Evolutionary conservation across 2,888 invertebrate genomes (phyloP), one percentile per base, ranked within the genome.

Genomic region (Podotricha telesiphe): DNA sequence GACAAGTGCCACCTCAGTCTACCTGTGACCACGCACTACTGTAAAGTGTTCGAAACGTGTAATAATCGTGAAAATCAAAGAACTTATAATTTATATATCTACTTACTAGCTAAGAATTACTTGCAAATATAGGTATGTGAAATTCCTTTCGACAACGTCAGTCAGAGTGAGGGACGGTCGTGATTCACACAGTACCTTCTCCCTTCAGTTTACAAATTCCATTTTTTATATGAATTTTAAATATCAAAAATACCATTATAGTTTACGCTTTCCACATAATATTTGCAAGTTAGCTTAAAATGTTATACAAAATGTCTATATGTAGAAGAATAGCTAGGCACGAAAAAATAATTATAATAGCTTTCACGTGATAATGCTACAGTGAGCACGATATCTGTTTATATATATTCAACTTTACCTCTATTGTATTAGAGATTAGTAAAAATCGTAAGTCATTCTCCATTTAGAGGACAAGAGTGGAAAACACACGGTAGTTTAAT

Each of bases 261-360:
- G 15, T n/a, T 28, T 53, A 17, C 3, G 0, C 1, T 34, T 53
- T 34, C 34, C 17, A 10, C 11, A 17, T n/a, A 0, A 22, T 45
- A 59, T 10, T n/a, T 34, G 17, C 34, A 50, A 50, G 7, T 34
- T 15, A 15, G 7, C 15, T 59, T 47, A 48, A n/a, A n/a, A n/a
- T 48, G 2, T 62, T 15, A 19, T 37, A 50, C 34, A 37, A 62
- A 61, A 51, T 61, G 34, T 1, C 61, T 40, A 62, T 34, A 34
- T 62, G 42, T 53, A 62, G 47, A 62, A n/a, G 28, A 56, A 71
- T 68, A 65, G 50, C 62, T 47, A 51, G 51, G 45, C 71, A 71
- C 67, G 65, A 70, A 70, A 70, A 68, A 62, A 70, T 72, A 70
- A 72, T 70, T 72, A 62, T 65, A 67, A 68, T 72, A 63, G 65